phyloP scores from a whole-genome alignment of 2,888 invertebrate genomes.

The Hyalella azteca region DNA sequence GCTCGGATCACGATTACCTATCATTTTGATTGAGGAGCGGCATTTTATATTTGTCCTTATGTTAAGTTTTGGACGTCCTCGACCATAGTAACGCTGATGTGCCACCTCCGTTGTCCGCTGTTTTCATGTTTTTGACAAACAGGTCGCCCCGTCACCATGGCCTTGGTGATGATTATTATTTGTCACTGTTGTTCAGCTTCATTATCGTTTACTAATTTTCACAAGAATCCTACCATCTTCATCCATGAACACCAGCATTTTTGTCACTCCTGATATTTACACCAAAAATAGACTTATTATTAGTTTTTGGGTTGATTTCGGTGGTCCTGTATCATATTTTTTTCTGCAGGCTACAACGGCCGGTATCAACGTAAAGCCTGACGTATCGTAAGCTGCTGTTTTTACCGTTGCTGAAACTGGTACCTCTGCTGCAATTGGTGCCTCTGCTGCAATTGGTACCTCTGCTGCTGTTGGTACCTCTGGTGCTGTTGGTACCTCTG shows the following conservation, averaged over 20 bases:
- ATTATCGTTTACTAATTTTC: neutral
- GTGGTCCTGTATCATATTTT: neutral
- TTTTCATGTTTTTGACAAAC: too few species aligned
- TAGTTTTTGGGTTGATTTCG: neutral
- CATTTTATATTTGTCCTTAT: too few species aligned
- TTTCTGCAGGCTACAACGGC: neutral
- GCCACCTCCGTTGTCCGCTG: too few species aligned
- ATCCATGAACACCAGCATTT: neutral
- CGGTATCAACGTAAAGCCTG: conserved; percentile 4
- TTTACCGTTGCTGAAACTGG: neutral
- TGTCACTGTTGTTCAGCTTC: neutral
- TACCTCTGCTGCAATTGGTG: neutral
- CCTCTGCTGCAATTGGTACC: neutral
- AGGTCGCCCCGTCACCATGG: neutral
- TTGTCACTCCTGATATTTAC: neutral
- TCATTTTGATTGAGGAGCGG: too few species aligned
- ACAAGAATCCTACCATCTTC: neutral
- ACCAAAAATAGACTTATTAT: neutral
- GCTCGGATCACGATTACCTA: too few species aligned
- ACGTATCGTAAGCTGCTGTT: neutral
- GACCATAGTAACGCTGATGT: too few species aligned
- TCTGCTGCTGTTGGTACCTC: neutral
- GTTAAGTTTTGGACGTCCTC: too few species aligned
- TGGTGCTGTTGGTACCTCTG: neutral
- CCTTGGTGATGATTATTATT: neutral